A percentile compares a stretch with the other conserved stretches of the same genome.
Evolutionary conservation across 2,888 invertebrate species (phyloP).

Genomic region (Aleiodes alternator): DNA sequence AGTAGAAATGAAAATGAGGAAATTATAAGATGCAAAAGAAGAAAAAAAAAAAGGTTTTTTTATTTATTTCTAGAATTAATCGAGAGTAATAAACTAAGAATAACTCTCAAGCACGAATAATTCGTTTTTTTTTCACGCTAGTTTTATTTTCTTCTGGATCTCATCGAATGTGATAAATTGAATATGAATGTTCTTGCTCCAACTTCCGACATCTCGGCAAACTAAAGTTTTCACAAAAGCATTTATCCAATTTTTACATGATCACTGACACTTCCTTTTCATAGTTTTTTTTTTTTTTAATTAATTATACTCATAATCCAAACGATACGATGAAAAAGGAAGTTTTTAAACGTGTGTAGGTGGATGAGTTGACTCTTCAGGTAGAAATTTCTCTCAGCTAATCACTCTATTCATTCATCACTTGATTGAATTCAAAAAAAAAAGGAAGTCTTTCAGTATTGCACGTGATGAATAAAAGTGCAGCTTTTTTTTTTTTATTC

Average conservation of each 20-base stretch:
- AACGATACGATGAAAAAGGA: conserved; percentile 23
- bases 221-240: not conserved
- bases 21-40: too few relatives aligned
- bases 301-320: conserved; percentile 34
- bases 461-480: conserved; percentile 18
- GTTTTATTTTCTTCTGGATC: not conserved
- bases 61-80: too few relatives aligned
- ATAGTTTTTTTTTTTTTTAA: conserved; percentile 35
- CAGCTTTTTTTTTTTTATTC: not conserved
- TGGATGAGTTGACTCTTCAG: conserved; percentile 39
- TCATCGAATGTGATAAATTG: conserved; percentile 37
- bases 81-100: too few relatives aligned
- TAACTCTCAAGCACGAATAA: too few relatives aligned
- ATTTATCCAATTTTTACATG: not conserved
- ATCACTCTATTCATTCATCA: conserved; percentile 46
- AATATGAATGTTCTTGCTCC: conserved; percentile 27
- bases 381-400: conserved; percentile 43
- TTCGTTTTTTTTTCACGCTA: too few relatives aligned
- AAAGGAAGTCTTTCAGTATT: conserved; percentile 12
- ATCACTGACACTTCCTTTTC: conserved; percentile 35
- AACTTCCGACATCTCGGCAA: not conserved
- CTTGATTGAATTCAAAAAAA: conserved; percentile 37
- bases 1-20: not conserved
- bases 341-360: conserved; percentile 23
- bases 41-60: too few relatives aligned